Percentiles rank a stretch among this genome's conserved stretches.
These are phyloP conservation scores for Rhinoraja longicauda DNA, from an alignment of 2,797 vertebrate genomes.

Conservation along the genomic window DNA sequence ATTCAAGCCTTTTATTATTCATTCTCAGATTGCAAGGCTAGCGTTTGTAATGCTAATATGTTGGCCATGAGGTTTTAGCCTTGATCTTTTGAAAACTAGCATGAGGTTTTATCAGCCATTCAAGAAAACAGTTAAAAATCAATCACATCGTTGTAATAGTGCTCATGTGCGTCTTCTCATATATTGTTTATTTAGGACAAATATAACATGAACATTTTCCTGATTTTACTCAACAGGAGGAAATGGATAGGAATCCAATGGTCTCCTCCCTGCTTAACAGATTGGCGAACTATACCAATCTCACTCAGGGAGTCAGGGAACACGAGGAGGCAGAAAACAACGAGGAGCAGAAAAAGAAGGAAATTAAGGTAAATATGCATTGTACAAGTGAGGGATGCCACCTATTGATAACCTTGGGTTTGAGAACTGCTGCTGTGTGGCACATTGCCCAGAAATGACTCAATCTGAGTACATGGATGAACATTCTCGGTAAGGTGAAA, in stretches of 20 bases:
- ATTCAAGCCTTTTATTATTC: no score
- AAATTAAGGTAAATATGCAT: constrained; percentile 69
- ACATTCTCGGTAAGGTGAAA: neutral
- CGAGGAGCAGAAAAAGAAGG: constrained; percentile 75
- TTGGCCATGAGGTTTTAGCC: neutral
- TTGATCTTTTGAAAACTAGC: neutral
- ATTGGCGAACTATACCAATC: constrained; percentile 91
- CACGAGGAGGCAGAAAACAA: constrained; percentile 82
- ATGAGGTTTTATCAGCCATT: no score
- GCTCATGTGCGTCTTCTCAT: neutral
- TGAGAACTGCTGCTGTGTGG: neutral
- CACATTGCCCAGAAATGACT: neutral
- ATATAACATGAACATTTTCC: neutral
- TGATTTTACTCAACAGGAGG: constrained; percentile 67
- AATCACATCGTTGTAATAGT: no score
- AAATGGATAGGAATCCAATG: constrained; percentile 98
- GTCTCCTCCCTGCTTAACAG: constrained; percentile 92
- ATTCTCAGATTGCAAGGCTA: no score
- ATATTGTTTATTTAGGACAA: neutral
- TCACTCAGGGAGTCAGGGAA: constrained; percentile 88
- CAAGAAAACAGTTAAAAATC: no score
- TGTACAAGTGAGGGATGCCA: neutral
- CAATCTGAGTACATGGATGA: neutral
- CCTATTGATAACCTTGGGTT: neutral
- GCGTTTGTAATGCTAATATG: neutral